These are phyloP conservation scores for Malurus splendens DNA, from an alignment of 2,797 vertebrate species.

Conservation along the genomic window DNA sequence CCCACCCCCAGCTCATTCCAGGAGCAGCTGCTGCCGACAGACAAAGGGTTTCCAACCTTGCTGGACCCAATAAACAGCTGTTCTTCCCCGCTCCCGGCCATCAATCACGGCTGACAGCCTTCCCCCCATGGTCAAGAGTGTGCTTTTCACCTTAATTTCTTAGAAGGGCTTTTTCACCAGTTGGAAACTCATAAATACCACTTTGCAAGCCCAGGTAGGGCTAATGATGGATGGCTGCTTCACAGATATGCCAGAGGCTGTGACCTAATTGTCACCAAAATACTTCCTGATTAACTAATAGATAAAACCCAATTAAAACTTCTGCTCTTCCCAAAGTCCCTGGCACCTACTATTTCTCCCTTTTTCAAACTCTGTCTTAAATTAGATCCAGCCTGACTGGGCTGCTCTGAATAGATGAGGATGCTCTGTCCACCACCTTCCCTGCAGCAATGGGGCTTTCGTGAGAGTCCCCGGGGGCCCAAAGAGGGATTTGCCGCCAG, in stretches of 20 bases:
- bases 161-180: constrained; percentile 12
- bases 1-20: rapidly evolving
- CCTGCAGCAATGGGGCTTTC: background rate
- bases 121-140: background rate
- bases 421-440: background rate
- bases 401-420: rapidly evolving
- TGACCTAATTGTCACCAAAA: constrained; percentile 49
- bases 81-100: background rate
- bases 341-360: background rate
- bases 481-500: background rate
- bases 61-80: constrained; percentile 45
- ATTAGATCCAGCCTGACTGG: background rate
- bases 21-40: background rate
- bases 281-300: constrained; percentile 56
- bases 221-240: constrained; percentile 49
- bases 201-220: constrained; percentile 40
- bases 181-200: constrained; percentile 38
- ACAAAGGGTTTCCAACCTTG: background rate
- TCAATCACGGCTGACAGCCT: constrained; percentile 45
- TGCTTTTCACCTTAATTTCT: constrained; percentile 52
- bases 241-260: constrained; percentile 44
- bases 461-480: rapidly evolving
- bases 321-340: background rate
- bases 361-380: background rate
- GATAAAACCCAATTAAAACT: constrained; percentile 52